Evolutionary conservation across 2,888 invertebrate genomes (phyloP).

Genomic region (Ophion obscuratus): DNA sequence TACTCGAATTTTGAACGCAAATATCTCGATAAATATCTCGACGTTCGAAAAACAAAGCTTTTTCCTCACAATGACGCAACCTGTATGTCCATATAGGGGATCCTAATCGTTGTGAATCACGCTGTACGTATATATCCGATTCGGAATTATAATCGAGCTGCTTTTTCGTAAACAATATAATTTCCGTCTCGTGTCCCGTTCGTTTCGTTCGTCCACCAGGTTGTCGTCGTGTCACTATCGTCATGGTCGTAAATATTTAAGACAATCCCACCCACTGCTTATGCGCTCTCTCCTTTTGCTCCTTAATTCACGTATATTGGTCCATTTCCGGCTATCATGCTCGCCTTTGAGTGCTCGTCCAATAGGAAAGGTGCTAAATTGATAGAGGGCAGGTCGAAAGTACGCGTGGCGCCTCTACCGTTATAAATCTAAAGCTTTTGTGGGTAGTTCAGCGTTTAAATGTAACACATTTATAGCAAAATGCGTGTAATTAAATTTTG

Average conservation of each 20-base stretch:
- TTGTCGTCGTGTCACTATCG: conserved; percentile 17
- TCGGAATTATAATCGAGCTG: neutral
- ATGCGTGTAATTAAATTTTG: no score
- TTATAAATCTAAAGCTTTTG: no score
- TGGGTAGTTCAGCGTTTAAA: no score
- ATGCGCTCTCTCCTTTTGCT: neutral
- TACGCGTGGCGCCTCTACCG: no score
- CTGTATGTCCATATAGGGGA: no score
- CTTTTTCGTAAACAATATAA: conserved; percentile 25
- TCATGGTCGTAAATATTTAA: neutral
- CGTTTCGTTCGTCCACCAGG: conserved; percentile 15
- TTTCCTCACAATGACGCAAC: no score
- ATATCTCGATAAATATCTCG: no score
- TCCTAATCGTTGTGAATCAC: no score
- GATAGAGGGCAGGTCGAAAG: no score
- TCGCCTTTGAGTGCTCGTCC: neutral
- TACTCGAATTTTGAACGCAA: no score
- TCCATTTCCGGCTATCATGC: neutral
- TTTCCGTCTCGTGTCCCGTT: neutral
- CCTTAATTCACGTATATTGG: neutral
- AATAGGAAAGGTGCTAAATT: neutral
- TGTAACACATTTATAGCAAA: no score
- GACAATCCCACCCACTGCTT: neutral
- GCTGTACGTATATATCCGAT: neutral
- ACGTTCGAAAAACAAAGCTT: no score